Percentiles rank a stretch among this genome's conserved stretches.
Conservation (phyloP, 2,113 vertebrate genomes). For the Patagioenas fasciata region DNA sequence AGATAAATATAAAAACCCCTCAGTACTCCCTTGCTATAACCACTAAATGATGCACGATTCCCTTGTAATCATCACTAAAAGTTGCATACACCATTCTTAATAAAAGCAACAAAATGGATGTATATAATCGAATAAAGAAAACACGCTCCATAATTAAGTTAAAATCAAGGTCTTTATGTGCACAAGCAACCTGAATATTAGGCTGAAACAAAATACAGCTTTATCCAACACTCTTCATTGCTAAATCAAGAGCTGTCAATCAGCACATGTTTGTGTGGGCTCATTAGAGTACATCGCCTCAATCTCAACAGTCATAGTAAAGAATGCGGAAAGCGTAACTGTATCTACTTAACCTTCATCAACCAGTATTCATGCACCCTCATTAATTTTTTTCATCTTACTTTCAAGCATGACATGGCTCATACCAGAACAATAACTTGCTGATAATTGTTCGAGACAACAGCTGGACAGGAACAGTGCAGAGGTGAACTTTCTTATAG, state of each 20-base stretch:
- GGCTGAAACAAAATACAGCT: slow-evolving; percentile 17
- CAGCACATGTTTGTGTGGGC: slow-evolving; percentile 59
- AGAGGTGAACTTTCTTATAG: slow-evolving; percentile 73
- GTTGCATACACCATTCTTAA: neutral
- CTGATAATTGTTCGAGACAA: slow-evolving; percentile 80
- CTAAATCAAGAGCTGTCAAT: slow-evolving; percentile 70
- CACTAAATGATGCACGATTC: neutral
- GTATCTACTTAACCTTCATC: slow-evolving; percentile 79
- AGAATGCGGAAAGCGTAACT: slow-evolving; percentile 67
- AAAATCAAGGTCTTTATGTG: neutral
- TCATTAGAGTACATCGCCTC: slow-evolving; percentile 66
- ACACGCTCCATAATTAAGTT: neutral
- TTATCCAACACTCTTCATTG: slow-evolving; percentile 45
- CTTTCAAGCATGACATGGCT: slow-evolving; percentile 74
- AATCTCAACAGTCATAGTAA: slow-evolving; percentile 41
- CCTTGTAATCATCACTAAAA: neutral
- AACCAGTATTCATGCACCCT: slow-evolving; percentile 69
- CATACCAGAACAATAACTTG: slow-evolving; percentile 71
- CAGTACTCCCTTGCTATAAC: neutral
- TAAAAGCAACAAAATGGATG: neutral
- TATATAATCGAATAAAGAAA: neutral
- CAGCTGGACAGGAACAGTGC: slow-evolving; percentile 77
- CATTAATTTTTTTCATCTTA: slow-evolving; percentile 77
- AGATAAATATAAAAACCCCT: neutral
- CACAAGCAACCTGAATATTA: neutral